Evolutionary conservation across 2,888 invertebrate genomes (phyloP).

Genomic region (Ephialtes manifestator): DNA sequence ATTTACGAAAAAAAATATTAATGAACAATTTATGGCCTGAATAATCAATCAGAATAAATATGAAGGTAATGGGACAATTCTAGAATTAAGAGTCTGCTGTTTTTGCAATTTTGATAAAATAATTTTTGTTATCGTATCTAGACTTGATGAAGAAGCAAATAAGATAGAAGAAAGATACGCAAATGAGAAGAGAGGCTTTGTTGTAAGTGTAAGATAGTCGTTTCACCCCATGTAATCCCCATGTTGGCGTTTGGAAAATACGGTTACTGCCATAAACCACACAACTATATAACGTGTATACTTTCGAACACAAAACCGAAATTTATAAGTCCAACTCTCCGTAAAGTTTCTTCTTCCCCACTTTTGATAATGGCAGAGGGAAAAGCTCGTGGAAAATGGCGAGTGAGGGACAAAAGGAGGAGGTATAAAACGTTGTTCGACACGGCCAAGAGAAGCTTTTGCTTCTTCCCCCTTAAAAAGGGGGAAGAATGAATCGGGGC

Average conservation of each 20-base stretch:
- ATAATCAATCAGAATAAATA: too few relatives aligned
- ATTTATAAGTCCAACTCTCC: constrained; percentile 70
- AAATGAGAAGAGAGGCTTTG: neutral
- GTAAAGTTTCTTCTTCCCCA: constrained; percentile 35
- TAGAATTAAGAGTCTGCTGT: too few relatives aligned
- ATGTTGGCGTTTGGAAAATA: constrained; percentile 66
- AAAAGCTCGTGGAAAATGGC: neutral
- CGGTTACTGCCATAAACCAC: constrained; percentile 26
- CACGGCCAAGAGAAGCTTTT: constrained; percentile 60
- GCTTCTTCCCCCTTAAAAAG: constrained; percentile 28
- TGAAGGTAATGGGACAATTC: too few relatives aligned
- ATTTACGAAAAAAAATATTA: too few relatives aligned
- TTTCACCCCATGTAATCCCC: constrained; percentile 68
- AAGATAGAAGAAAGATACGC: neutral
- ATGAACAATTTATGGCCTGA: too few relatives aligned
- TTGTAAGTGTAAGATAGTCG: constrained; percentile 41
- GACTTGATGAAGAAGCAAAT: neutral
- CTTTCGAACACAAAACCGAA: constrained; percentile 63
- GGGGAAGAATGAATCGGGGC: neutral
- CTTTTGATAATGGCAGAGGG: neutral
- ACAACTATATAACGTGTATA: constrained; percentile 40
- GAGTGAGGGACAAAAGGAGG: constrained; percentile 59
- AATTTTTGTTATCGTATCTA: neutral
- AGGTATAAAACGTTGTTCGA: constrained; percentile 65
- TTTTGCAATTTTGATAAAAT: too few relatives aligned